Base-by-base conservation (phyloP, 2,113 vertebrate species). In the Antennarius striatus region DNA sequence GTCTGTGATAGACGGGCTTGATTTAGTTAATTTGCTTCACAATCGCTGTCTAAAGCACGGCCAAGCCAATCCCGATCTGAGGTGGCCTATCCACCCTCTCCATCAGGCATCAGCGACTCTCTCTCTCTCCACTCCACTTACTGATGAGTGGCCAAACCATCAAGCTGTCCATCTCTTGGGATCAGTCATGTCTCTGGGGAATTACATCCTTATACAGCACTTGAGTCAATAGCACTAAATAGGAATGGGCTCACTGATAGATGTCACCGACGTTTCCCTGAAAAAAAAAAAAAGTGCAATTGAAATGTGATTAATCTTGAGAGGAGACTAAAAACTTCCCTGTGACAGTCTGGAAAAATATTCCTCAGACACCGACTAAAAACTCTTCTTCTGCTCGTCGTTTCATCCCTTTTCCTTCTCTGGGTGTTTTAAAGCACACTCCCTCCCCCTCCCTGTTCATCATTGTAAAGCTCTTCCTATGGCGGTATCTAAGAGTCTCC, bases 21-120 rank as follows among this genome's bases (percentile, higher is more conserved):
- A 79, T 73, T 70, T 64, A 59, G 15, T 62, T 55, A 58, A 60
- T 63, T 55, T 39, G 15, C 17, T 59, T 47, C 53, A 46, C 11
- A 42, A 53, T 15, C 17, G 63, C 55, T 62, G 55, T 60, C 63
- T 63, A 40, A 22, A 70, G 28, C n/a, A 15, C 8, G 22, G 67
- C 39, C 39, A 30, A 45, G n/a, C 36, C 17, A 29, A 30, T 30
- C 46, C 47, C 40, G 28, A 45, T 36, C 22, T 22, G 22, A 22
- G 22, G 22, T 22, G 22, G 22, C 22, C 22, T 45, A 68, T 51
- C 30, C 3, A 28, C 61, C 73, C 53, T 54, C 68, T 56, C 22
- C 22, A 71, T 61, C 71, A 75, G 4, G 57, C 61, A 16, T 64
- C 51, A 73, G 12, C 65, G 60, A 2, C 22, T 22, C 22, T 22